Evolutionary conservation across 2,888 invertebrate species (phyloP).

Genomic region (Ochropacha duplaris): DNA sequence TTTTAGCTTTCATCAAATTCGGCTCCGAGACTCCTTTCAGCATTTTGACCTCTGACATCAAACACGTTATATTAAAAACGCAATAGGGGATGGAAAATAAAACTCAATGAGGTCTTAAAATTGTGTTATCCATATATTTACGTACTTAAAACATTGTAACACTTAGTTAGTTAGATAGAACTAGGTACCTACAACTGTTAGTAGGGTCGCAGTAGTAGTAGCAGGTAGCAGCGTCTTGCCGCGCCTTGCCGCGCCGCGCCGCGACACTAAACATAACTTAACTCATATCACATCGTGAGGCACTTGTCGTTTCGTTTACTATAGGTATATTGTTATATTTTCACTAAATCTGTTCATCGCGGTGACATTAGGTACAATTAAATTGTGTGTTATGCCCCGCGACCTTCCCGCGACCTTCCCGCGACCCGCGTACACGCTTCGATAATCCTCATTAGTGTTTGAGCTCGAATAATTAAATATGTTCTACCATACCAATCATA

Average conservation of each 20-base stretch:
- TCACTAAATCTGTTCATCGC: constrained; percentile 1
- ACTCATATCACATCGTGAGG: constrained; percentile 47
- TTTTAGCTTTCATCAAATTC: no score
- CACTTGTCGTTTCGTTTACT: constrained; percentile 31
- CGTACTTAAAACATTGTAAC: not conserved
- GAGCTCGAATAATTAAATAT: no score
- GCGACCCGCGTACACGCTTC: no score
- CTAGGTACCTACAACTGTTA: no score
- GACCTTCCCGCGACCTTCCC: no score
- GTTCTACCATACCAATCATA: no score
- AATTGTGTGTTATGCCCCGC: no score
- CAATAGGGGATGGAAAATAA: not conserved
- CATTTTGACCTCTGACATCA: no score
- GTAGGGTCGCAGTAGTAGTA: not conserved
- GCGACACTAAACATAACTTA: not conserved
- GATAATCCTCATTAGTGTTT: no score
- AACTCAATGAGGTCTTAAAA: not conserved
- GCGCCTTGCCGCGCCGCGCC: no score
- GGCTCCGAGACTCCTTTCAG: no score
- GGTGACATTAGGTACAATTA: not conserved
- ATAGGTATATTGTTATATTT: not conserved
- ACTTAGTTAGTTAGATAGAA: not conserved
- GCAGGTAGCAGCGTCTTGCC: not conserved
- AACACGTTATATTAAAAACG: no score
- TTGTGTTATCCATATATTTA: not conserved